These are phyloP conservation scores for Scyliorhinus canicula DNA, from an alignment of 2,797 vertebrate species.

Conservation along the genomic window DNA sequence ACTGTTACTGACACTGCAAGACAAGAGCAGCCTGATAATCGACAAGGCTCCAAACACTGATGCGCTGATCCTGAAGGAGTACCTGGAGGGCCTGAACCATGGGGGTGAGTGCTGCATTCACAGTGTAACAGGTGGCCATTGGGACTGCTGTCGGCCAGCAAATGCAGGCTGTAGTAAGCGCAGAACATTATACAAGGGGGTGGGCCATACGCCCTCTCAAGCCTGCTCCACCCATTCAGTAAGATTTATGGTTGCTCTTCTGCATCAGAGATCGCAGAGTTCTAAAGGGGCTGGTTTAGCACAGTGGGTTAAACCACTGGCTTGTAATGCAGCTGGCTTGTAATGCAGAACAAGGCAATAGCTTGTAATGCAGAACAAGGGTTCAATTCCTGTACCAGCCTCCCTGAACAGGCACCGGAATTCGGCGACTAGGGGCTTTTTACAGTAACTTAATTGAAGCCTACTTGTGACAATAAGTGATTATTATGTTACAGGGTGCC, in stretches of 20 bases:
- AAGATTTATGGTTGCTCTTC: not conserved
- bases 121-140: conserved; percentile 9
- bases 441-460: too few species aligned
- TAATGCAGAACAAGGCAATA: too few species aligned
- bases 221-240: not conserved
- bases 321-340: too few species aligned
- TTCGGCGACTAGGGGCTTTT: too few species aligned
- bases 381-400: too few species aligned
- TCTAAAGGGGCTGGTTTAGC: too few species aligned
- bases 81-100: conserved; percentile 78
- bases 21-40: conserved; percentile 73
- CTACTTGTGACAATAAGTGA: too few species aligned
- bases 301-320: too few species aligned
- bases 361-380: too few species aligned
- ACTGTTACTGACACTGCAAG: conserved; percentile 79
- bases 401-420: too few species aligned
- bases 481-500: too few species aligned
- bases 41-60: conserved; percentile 73
- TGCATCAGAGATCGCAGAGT: too few species aligned
- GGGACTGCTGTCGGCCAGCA: not conserved
- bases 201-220: not conserved
- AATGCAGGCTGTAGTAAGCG: not conserved
- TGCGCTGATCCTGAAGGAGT: conserved; percentile 77
- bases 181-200: not conserved
- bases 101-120: conserved; percentile 60